Base-by-base conservation (phyloP, 1,140 invertebrate species). In the Tyrophagus putrescentiae region DNA sequence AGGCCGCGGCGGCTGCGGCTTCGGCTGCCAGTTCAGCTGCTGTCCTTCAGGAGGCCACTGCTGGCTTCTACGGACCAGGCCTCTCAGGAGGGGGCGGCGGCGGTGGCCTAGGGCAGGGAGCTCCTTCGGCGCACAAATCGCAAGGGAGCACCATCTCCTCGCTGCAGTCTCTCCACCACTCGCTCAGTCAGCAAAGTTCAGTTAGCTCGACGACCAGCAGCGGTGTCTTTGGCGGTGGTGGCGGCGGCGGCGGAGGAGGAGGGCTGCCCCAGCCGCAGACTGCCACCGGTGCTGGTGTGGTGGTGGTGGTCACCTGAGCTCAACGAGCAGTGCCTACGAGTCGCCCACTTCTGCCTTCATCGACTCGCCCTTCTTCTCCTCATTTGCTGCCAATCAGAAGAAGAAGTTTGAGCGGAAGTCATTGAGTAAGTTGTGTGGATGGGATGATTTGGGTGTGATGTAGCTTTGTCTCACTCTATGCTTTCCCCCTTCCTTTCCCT, bases 351-450 rank as follows among this genome's bases (percentile, higher is more conserved):
- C 13, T 54, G 1, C 52, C 32, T 54, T 54, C 39, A 27, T 54
- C 13, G 52, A 54, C 39, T 54, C 52, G 1, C 52, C 52, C 32
- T 54, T 54, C 28, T 54, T 54, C 11, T 31, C 52, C 11, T 31
- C 52, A 29, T 54, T 54, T 27, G 25, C 52, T 11, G 27, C 25
- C 3, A 25, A 3, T 32, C 13, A 54, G 39, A 54, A 54, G 52
- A 54, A 54, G 27, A 54, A 9, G 2, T 34, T 34, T 33, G 52
- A 54, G n/a, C 27, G 52, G n/a, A 54, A 54, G 25, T 9, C 45
- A 7, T 54, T 54, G 39, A 54, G 52, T 54, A 54, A 54, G 52
- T 54, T 54, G 18, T 42, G 2, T 3, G 41, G 25, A 21, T 42
- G 18, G 25, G 18, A 21, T 42, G 41, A 3, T 54, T 54, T 33